A percentile compares a stretch with the other conserved stretches of the same genome.
These are phyloP conservation scores for Poeciliopsis presidionis DNA, from an alignment of 2,797 vertebrate genomes.

Conservation along the genomic window DNA sequence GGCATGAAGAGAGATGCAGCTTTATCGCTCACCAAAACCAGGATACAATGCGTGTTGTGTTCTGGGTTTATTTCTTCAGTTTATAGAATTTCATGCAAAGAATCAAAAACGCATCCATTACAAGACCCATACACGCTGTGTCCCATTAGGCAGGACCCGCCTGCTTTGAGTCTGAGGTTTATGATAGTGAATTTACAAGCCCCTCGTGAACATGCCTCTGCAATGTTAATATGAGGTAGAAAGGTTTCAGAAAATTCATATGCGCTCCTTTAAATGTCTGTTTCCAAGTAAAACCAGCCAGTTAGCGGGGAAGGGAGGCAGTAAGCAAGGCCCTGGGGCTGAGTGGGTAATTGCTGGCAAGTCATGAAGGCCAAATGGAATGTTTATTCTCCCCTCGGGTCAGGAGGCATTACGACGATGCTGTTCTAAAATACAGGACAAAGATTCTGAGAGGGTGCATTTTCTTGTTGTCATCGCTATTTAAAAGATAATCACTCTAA, in stretches of 20 bases:
- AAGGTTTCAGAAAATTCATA: slow-evolving; percentile 60
- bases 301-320: slow-evolving; percentile 43
- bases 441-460: slow-evolving; percentile 67
- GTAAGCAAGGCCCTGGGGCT: slow-evolving; percentile 70
- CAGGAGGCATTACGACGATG: slow-evolving; percentile 63
- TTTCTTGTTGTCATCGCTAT: slow-evolving; percentile 66
- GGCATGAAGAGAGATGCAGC: neutral
- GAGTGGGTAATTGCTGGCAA: slow-evolving; percentile 80
- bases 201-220: slow-evolving; percentile 39
- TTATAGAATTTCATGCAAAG: slow-evolving; percentile 12
- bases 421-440: slow-evolving; percentile 66
- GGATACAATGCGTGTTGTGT: slow-evolving; percentile 1
- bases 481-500: slow-evolving; percentile 58
- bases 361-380: slow-evolving; percentile 83
- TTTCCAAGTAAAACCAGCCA: slow-evolving; percentile 68
- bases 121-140: slow-evolving; percentile 41
- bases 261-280: slow-evolving; percentile 65
- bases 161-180: slow-evolving; percentile 39
- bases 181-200: slow-evolving; percentile 57
- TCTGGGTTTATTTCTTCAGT: slow-evolving; percentile 6
- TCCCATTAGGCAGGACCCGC: slow-evolving; percentile 47
- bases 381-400: slow-evolving; percentile 82
- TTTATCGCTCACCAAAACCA: neutral
- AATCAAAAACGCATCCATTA: slow-evolving; percentile 39
- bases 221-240: slow-evolving; percentile 57